These are phyloP conservation scores for Pimephales promelas DNA, from an alignment of 2,113 vertebrate genomes.

Conservation along the genomic window DNA sequence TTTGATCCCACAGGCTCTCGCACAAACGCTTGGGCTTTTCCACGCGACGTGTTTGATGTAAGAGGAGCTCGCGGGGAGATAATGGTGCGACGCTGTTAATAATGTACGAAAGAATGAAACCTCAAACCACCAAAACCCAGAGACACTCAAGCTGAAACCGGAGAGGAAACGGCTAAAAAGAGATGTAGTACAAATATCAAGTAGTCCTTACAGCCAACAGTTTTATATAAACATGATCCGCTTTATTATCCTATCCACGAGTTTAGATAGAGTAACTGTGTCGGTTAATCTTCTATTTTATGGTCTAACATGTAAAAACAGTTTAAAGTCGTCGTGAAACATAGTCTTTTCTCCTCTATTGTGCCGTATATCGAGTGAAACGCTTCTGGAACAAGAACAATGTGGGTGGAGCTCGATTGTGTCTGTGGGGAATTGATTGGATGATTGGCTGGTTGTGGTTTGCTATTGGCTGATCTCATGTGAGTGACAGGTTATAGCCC, in stretches of 20 bases:
- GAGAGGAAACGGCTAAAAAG: slow-evolving; percentile 59
- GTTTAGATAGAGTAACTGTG: too few species aligned
- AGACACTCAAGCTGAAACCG: slow-evolving; percentile 68
- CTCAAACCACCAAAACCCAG: slow-evolving; percentile 68
- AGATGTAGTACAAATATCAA: slow-evolving; percentile 47
- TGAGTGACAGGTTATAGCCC: too few species aligned
- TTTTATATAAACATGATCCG: not conserved
- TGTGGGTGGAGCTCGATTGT: too few species aligned
- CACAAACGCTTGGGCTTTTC: slow-evolving; percentile 51
- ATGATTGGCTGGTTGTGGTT: too few species aligned
- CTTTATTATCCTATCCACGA: not conserved
- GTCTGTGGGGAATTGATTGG: too few species aligned
- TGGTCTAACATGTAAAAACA: not conserved
- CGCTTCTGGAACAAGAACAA: too few species aligned
- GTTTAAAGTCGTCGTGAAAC: too few species aligned
- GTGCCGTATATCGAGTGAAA: too few species aligned
- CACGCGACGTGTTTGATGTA: slow-evolving; percentile 61
- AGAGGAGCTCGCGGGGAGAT: slow-evolving; percentile 70
- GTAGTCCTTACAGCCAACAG: slow-evolving; percentile 47
- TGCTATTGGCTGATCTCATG: too few species aligned
- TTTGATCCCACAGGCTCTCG: slow-evolving; percentile 61
- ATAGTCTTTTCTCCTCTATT: too few species aligned
- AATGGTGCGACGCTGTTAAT: slow-evolving; percentile 77
- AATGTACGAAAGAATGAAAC: slow-evolving; percentile 77
- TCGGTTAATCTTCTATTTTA: not conserved